Evolutionary conservation across 2,888 invertebrate genomes (phyloP).

Genomic region (Myathropa florea): DNA sequence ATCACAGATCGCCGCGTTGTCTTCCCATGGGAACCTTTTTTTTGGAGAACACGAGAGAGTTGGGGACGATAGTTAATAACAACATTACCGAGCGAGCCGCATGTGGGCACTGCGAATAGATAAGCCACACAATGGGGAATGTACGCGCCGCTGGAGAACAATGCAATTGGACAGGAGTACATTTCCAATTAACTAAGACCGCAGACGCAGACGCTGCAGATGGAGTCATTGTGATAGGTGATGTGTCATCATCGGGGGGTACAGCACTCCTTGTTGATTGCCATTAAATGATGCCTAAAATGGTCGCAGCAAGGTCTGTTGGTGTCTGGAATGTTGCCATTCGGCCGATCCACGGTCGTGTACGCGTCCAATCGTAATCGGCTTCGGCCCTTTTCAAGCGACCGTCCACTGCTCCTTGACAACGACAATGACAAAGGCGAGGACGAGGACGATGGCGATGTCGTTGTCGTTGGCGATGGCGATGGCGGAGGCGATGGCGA

Average conservation of each 20-base stretch:
- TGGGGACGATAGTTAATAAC: constrained; percentile 60
- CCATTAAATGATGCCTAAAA: constrained; percentile 66
- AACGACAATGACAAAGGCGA: constrained; percentile 31
- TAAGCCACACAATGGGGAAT: constrained; percentile 63
- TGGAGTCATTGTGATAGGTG: constrained; percentile 67
- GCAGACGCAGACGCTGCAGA: constrained; percentile 12
- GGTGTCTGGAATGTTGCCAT: constrained; percentile 69
- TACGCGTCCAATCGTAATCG: constrained; percentile 8
- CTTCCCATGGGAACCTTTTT: constrained; percentile 64
- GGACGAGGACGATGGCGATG: constrained; percentile 8
- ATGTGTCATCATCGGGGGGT: constrained; percentile 67
- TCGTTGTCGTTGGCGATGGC: neutral
- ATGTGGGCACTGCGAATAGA: constrained; percentile 19
- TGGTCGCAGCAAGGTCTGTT: constrained; percentile 61
- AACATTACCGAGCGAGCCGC: constrained; percentile 39
- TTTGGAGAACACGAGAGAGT: constrained; percentile 22
- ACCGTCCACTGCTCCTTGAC: constrained; percentile 34
- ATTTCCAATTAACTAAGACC: constrained; percentile 66
- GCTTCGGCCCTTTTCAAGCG: constrained; percentile 55
- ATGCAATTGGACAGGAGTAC: constrained; percentile 62
- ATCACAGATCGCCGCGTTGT: constrained; percentile 44
- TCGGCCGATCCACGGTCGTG: constrained; percentile 18
- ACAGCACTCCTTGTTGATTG: constrained; percentile 61
- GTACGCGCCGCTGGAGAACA: constrained; percentile 53
- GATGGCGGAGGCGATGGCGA: neutral